Percentiles rank a stretch among this genome's conserved stretches.
These are phyloP conservation scores for Lagria hirta DNA, from an alignment of 2,888 invertebrate species.

Conservation along the genomic window DNA sequence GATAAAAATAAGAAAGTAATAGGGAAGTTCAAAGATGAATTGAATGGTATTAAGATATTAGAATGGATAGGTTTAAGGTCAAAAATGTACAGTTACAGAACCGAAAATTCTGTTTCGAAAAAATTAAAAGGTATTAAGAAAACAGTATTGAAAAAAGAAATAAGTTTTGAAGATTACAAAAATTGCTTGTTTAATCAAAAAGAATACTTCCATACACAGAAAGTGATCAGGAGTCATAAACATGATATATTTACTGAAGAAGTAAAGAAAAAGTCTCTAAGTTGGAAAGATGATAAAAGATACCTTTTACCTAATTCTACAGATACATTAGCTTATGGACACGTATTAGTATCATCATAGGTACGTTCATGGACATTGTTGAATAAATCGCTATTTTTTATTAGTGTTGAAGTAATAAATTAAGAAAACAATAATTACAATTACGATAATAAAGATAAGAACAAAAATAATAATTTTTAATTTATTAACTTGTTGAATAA, in stretches of 20 bases:
- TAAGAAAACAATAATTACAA: constrained; percentile 23
- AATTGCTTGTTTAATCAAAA: constrained; percentile 27
- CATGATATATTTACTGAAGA: constrained; percentile 16
- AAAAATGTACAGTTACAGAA: constrained; percentile 29
- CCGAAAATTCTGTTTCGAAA: constrained; percentile 24
- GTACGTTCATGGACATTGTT: constrained; percentile 16
- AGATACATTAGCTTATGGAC: constrained; percentile 22
- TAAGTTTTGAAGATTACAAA: constrained; percentile 25
- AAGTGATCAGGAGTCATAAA: constrained; percentile 22
- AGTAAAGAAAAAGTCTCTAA: constrained; percentile 22
- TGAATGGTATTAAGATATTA: constrained; percentile 19
- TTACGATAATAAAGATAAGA: constrained; percentile 20
- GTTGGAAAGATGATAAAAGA: constrained; percentile 22
- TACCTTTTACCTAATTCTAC: constrained; percentile 26
- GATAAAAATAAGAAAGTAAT: constrained; percentile 24
- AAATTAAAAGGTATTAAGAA: constrained; percentile 27
- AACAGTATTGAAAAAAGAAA: constrained; percentile 24
- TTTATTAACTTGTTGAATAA: constrained; percentile 19
- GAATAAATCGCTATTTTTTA: constrained; percentile 22
- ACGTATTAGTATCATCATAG: constrained; percentile 16
- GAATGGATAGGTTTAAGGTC: constrained; percentile 23
- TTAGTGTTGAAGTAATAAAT: constrained; percentile 17
- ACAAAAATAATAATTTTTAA: constrained; percentile 25
- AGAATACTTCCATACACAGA: constrained; percentile 23
- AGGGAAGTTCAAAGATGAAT: constrained; percentile 26